phyloP scores from a whole-genome alignment of 2,113 vertebrate species.

The Coturnix japonica region DNA sequence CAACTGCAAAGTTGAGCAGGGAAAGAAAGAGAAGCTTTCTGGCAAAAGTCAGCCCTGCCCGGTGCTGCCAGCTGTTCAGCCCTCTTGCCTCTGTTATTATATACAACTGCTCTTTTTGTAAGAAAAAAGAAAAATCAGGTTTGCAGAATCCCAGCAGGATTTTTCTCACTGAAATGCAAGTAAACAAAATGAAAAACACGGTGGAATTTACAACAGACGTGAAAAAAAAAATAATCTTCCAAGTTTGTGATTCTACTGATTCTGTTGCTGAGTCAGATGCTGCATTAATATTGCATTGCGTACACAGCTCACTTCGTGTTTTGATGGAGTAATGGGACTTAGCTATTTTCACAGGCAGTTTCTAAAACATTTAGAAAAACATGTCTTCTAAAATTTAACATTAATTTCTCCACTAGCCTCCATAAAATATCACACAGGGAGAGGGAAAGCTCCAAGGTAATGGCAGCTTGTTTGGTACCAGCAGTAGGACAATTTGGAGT shows the following conservation, averaged over 20 bases:
- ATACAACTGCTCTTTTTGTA: not conserved
- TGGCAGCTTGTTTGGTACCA: not conserved
- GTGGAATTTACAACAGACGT: not conserved
- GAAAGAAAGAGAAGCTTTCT: not conserved
- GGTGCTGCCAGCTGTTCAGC: not conserved
- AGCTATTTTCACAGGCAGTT: not conserved
- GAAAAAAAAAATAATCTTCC: not conserved
- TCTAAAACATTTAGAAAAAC: not conserved
- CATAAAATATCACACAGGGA: not conserved
- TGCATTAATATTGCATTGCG: not conserved
- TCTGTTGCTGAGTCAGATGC: not conserved
- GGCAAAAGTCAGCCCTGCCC: not conserved
- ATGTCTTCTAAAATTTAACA: not conserved
- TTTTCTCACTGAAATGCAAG: not conserved
- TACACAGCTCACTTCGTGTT: not conserved
- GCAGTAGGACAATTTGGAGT: not conserved
- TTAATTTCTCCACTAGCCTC: not conserved
- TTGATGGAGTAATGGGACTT: not conserved
- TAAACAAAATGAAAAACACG: conserved; percentile 20
- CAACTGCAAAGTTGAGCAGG: not conserved
- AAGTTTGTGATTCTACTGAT: not conserved
- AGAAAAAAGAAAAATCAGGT: not conserved
- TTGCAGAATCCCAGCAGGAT: not conserved
- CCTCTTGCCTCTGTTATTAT: not conserved
- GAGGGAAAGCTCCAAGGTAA: not conserved